phyloP scores from a whole-genome alignment of 2,888 invertebrate genomes.

The Acronicta aceris region DNA sequence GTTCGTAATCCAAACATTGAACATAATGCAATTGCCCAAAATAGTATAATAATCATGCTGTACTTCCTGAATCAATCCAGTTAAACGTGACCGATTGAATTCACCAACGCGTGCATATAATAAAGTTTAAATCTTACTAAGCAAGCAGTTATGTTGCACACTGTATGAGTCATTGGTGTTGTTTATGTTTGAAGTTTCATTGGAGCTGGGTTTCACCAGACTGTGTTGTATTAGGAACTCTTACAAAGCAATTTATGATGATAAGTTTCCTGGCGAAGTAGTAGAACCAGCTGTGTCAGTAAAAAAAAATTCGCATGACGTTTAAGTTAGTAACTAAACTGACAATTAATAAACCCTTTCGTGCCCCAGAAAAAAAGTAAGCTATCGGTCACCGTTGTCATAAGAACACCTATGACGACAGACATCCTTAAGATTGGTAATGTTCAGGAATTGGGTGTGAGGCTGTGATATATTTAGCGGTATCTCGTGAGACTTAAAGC shows the following conservation, averaged over 20 bases:
- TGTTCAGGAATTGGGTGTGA: too few species aligned
- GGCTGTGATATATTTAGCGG: too few species aligned
- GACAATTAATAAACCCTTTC: too few species aligned
- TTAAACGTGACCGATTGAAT: slow-evolving; percentile 41
- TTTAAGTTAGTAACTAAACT: too few species aligned
- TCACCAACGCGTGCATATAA: slow-evolving; percentile 28
- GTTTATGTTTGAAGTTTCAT: slow-evolving; percentile 27
- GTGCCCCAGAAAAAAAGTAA: too few species aligned
- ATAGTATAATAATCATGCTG: slow-evolving; percentile 23
- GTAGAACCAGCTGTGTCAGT: neutral
- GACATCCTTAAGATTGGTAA: too few species aligned
- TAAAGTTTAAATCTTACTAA: slow-evolving; percentile 44
- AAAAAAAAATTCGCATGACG: neutral
- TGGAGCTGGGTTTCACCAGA: slow-evolving; percentile 18
- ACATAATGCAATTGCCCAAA: slow-evolving; percentile 20
- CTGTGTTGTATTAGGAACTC: neutral
- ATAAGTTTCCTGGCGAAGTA: too few species aligned
- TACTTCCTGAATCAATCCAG: slow-evolving; percentile 37
- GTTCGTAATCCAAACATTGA: neutral
- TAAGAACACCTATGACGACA: too few species aligned
- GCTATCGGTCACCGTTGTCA: too few species aligned
- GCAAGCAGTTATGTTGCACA: slow-evolving; percentile 36
- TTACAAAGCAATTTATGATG: too few species aligned
- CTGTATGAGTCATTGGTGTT: slow-evolving; percentile 43
- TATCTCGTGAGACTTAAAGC: too few species aligned